A percentile compares a stretch with the other conserved stretches of the same genome.
These are phyloP conservation scores for Ectropis crepuscularia DNA, from an alignment of 2,888 invertebrate genomes.

Conservation along the genomic window DNA sequence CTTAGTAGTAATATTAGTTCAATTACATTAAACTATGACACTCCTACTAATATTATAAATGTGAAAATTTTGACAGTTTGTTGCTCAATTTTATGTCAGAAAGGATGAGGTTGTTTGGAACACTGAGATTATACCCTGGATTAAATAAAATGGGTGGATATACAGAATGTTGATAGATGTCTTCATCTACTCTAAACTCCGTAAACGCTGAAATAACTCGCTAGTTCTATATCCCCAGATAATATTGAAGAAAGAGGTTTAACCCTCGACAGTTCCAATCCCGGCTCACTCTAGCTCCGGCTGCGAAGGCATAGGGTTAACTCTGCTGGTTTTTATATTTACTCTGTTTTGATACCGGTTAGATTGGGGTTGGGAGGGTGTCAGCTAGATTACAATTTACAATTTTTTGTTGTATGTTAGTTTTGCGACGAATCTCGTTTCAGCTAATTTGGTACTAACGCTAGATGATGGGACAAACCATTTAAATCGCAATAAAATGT, in stretches of 20 bases:
- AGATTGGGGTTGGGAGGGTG: not conserved
- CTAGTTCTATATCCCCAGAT: constrained; percentile 34
- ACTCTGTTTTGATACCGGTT: constrained; percentile 1
- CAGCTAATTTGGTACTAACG: not conserved
- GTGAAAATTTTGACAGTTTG: too few species aligned
- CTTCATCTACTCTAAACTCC: too few species aligned
- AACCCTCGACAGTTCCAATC: constrained; percentile 50
- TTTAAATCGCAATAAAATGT: too few species aligned
- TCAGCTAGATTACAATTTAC: constrained; percentile 3
- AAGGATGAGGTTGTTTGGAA: too few species aligned
- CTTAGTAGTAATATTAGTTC: too few species aligned
- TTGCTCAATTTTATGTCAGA: too few species aligned
- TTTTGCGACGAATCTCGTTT: not conserved
- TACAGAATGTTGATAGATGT: too few species aligned
- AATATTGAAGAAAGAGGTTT: constrained; percentile 40
- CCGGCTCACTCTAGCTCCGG: constrained; percentile 50
- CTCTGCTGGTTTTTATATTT: constrained; percentile 2
- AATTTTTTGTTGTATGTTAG: not conserved
- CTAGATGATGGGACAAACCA: too few species aligned
- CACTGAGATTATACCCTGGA: too few species aligned
- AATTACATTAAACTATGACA: too few species aligned
- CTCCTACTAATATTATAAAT: too few species aligned
- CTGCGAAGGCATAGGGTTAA: constrained; percentile 25
- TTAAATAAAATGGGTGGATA: too few species aligned
- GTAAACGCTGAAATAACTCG: constrained; percentile 12